A percentile compares a stretch with the other conserved stretches of the same genome.
phyloP scores from a whole-genome alignment of 2,888 invertebrate species.

The Rhagonycha lutea region DNA sequence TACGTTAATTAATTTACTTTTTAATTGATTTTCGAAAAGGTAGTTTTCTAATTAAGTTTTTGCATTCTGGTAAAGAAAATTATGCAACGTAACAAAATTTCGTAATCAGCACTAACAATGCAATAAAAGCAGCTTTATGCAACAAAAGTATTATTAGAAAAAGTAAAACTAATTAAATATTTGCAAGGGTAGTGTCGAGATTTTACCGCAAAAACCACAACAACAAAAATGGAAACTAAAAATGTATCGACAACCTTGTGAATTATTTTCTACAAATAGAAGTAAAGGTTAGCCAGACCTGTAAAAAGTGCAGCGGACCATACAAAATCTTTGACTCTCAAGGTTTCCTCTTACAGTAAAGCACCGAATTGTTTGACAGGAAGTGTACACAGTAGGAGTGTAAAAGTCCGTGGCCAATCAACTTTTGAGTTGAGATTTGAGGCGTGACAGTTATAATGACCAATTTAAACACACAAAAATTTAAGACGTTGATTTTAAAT shows the following conservation, averaged over 20 bases:
- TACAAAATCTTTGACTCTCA: background rate
- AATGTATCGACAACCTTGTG: conserved; percentile 40
- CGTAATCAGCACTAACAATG: background rate
- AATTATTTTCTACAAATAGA: conserved; percentile 37
- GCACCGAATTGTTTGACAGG: conserved; percentile 38
- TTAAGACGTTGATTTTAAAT: background rate
- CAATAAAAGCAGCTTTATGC: background rate
- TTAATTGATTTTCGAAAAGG: background rate
- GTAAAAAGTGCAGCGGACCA: conserved; percentile 24
- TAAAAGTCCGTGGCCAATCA: conserved; percentile 42
- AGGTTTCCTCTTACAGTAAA: conserved; percentile 25
- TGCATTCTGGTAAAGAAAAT: background rate
- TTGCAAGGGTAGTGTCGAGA: conserved; percentile 20
- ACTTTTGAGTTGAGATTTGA: conserved; percentile 35
- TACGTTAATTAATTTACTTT: background rate
- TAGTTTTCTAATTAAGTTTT: background rate
- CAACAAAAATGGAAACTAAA: conserved; percentile 39
- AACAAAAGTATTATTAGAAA: background rate
- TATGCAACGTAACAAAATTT: background rate
- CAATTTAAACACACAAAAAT: conserved; percentile 16
- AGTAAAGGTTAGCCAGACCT: conserved; percentile 31
- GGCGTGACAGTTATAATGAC: conserved; percentile 39
- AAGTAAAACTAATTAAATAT: conserved; percentile 14
- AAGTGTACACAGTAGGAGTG: conserved; percentile 41
- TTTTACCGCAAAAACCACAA: conserved; percentile 37